Percentiles rank a stretch among this genome's conserved stretches.
Evolutionary conservation across 2,888 invertebrate species (phyloP).

Genomic region (Punctoribates punctum): DNA sequence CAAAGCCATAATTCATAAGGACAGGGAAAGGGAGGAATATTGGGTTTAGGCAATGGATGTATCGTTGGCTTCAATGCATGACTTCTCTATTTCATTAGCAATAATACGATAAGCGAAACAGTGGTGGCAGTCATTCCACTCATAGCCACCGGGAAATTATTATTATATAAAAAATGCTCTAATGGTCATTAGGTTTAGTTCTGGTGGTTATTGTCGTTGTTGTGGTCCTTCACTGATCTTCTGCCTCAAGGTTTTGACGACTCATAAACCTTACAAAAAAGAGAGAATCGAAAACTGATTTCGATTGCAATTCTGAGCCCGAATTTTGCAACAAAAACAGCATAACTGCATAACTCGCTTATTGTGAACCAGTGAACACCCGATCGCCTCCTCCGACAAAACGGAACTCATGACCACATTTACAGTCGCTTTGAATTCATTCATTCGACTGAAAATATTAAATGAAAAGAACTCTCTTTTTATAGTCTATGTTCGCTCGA

Average conservation of each 20-base stretch:
- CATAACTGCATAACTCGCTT: slow-evolving; percentile 29
- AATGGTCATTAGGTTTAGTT: slow-evolving; percentile 33
- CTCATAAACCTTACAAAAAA: slow-evolving; percentile 11
- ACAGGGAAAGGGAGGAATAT: slow-evolving; percentile 32
- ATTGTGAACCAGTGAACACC: slow-evolving; percentile 11
- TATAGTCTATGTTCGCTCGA: slow-evolving; percentile 5
- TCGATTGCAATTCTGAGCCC: slow-evolving; percentile 1
- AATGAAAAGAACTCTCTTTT: slow-evolving; percentile 20
- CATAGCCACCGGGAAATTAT: slow-evolving; percentile 25
- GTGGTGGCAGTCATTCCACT: neutral
- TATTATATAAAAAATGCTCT: slow-evolving; percentile 31
- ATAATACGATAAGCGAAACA: slow-evolving; percentile 32
- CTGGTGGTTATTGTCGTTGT: slow-evolving; percentile 10
- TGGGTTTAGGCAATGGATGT: neutral
- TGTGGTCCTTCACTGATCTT: slow-evolving; percentile 2
- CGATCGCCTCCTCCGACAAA: slow-evolving; percentile 10
- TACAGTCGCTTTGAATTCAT: slow-evolving; percentile 14
- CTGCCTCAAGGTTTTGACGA: slow-evolving; percentile 27
- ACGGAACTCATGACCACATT: slow-evolving; percentile 32
- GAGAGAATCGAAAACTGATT: slow-evolving; percentile 22
- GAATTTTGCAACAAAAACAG: neutral
- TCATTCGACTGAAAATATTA: slow-evolving; percentile 26
- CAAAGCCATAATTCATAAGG: slow-evolving; percentile 32
- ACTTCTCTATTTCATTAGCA: slow-evolving; percentile 35
- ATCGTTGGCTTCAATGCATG: slow-evolving; percentile 7